Conservation (phyloP, 2,888 invertebrate genomes). For the Eilema caniola region DNA sequence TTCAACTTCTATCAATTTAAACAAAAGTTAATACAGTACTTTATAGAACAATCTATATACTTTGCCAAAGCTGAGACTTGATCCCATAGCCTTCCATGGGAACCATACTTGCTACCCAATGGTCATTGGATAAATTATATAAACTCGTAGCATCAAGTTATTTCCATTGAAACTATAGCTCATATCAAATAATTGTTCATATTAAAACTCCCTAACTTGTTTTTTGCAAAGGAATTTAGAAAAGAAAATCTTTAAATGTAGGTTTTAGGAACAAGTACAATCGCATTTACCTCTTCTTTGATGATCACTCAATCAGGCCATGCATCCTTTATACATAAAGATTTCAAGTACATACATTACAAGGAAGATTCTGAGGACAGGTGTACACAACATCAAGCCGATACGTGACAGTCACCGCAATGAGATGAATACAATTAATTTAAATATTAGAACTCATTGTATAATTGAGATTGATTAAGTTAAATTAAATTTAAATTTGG, state of each 20-base stretch:
- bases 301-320: background rate
- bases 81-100: no score
- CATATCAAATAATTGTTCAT: no score
- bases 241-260: background rate
- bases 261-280: background rate
- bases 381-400: background rate
- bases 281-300: background rate
- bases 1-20: no score
- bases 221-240: no score
- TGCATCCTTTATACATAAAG: slow-evolving; percentile 14
- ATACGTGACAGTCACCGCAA: slow-evolving; percentile 7
- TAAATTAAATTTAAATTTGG: slow-evolving; percentile 13
- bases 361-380: slow-evolving; percentile 4
- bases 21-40: no score
- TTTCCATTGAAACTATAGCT: no score
- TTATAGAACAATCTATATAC: no score
- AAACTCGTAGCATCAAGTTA: no score
- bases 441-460: background rate
- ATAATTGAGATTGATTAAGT: background rate
- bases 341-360: background rate
- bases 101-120: no score
- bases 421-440: background rate
- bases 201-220: no score
- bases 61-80: no score
- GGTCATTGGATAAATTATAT: no score